Evolutionary conservation across 2,113 vertebrate species (phyloP).

Genomic region (Taxidea taxus): DNA sequence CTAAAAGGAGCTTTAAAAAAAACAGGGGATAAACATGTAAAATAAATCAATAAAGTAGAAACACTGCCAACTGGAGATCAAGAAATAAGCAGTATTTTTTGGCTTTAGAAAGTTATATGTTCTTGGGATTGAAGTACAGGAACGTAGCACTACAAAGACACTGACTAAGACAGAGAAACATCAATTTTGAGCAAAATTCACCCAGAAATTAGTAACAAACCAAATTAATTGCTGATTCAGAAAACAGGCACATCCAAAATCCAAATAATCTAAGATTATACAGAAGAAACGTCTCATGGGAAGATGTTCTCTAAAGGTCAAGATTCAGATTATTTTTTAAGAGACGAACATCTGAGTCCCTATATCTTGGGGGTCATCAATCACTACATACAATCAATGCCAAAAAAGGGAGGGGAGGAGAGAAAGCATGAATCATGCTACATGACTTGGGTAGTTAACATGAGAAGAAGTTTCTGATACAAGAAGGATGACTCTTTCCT

Average conservation of each 20-base stretch:
- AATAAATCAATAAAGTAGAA: neutral
- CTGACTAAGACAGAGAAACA: neutral
- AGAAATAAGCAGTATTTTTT: neutral
- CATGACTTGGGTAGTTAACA: neutral
- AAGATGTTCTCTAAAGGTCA: slow-evolving; percentile 1
- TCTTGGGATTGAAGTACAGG: neutral
- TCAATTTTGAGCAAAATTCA: slow-evolving; percentile 12
- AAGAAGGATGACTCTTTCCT: neutral
- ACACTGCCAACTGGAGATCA: neutral
- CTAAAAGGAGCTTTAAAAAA: neutral
- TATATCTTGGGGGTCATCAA: neutral
- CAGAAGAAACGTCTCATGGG: neutral
- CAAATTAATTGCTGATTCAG: neutral
- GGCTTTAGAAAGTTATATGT: neutral
- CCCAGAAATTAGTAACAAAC: neutral
- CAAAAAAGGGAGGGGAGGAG: neutral
- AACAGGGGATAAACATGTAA: neutral
- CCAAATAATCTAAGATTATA: neutral
- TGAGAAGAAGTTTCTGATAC: neutral
- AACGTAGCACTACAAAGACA: neutral
- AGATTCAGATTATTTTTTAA: slow-evolving; percentile 45
- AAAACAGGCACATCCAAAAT: neutral
- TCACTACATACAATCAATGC: neutral
- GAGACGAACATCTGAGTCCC: neutral
- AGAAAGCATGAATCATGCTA: neutral